Conservation (phyloP, 2,888 invertebrate genomes). For the Nowickia ferox region DNA sequence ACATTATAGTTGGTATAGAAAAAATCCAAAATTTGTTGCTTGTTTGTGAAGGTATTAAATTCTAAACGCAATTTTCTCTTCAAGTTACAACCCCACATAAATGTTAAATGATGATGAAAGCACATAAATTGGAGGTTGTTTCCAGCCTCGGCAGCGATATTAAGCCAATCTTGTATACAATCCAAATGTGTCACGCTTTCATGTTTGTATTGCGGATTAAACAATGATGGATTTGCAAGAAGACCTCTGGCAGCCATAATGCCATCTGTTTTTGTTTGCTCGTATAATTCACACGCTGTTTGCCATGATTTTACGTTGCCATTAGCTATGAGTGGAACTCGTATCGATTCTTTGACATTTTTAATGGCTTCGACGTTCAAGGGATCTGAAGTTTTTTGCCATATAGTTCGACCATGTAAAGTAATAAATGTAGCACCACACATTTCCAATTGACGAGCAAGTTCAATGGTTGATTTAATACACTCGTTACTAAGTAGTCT, state of each 20-base stretch:
- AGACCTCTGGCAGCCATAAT: slow-evolving; percentile 97
- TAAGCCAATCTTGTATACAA: slow-evolving; percentile 93
- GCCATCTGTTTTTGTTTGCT: slow-evolving; percentile 89
- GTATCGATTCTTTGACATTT: slow-evolving; percentile 86
- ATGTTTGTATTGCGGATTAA: slow-evolving; percentile 83
- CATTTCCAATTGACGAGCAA: slow-evolving; percentile 91
- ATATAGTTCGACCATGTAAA: slow-evolving; percentile 95
- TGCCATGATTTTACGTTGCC: slow-evolving; percentile 91
- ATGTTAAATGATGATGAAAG: slow-evolving; percentile 98
- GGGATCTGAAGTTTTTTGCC: slow-evolving; percentile 88
- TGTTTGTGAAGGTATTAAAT: slow-evolving; percentile 90
- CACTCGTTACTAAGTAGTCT: slow-evolving; percentile 85
- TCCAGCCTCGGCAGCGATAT: slow-evolving; percentile 86
- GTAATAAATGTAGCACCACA: slow-evolving; percentile 95
- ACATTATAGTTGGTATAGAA: slow-evolving; percentile 86
- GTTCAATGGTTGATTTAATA: slow-evolving; percentile 87
- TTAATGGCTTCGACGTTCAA: slow-evolving; percentile 89
- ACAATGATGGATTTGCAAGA: slow-evolving; percentile 95
- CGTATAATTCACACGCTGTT: slow-evolving; percentile 88
- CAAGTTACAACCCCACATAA: slow-evolving; percentile 95
- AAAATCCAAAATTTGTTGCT: slow-evolving; percentile 88
- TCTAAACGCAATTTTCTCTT: slow-evolving; percentile 88
- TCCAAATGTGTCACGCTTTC: slow-evolving; percentile 84
- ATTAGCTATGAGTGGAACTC: slow-evolving; percentile 95
- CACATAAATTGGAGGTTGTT: slow-evolving; percentile 90